A percentile compares a stretch with the other conserved stretches of the same genome.
Evolutionary conservation across 2,113 vertebrate genomes (phyloP).

Genomic region (Psilopsiagon aurifrons): DNA sequence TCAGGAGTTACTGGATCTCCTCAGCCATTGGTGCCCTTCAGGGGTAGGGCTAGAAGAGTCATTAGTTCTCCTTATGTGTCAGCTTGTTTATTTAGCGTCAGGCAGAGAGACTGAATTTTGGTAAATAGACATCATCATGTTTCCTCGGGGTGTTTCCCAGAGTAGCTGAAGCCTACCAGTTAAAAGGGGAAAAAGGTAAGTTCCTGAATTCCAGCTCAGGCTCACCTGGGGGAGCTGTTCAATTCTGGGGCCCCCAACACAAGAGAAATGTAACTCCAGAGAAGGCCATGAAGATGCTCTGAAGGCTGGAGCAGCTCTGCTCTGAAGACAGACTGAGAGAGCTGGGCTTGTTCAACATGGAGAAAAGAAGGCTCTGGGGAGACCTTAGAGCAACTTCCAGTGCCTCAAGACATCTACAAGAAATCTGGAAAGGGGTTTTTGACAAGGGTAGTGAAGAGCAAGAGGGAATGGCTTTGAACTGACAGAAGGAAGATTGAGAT

Average conservation of each 20-base stretch:
- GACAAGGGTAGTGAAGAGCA: background rate
- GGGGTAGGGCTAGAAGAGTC: background rate
- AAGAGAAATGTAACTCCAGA: background rate
- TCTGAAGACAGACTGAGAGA: background rate
- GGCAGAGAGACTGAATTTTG: background rate
- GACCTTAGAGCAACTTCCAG: background rate
- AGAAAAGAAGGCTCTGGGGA: background rate
- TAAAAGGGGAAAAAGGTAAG: background rate
- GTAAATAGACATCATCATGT: background rate
- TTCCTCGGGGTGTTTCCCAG: background rate
- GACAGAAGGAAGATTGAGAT: background rate
- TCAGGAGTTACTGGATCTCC: background rate
- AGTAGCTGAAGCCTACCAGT: background rate
- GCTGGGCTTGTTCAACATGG: background rate
- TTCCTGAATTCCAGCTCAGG: background rate
- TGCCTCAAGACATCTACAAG: background rate
- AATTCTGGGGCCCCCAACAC: background rate
- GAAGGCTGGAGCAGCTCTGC: background rate
- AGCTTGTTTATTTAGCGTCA: background rate
- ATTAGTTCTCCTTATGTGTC: background rate
- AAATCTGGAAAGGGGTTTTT: background rate
- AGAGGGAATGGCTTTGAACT: background rate
- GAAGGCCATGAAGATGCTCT: background rate
- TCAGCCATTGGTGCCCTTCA: background rate
- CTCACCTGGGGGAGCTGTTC: background rate